These are phyloP conservation scores for Eupeodes latifasciatus DNA, from an alignment of 2,888 invertebrate species.

Conservation along the genomic window DNA sequence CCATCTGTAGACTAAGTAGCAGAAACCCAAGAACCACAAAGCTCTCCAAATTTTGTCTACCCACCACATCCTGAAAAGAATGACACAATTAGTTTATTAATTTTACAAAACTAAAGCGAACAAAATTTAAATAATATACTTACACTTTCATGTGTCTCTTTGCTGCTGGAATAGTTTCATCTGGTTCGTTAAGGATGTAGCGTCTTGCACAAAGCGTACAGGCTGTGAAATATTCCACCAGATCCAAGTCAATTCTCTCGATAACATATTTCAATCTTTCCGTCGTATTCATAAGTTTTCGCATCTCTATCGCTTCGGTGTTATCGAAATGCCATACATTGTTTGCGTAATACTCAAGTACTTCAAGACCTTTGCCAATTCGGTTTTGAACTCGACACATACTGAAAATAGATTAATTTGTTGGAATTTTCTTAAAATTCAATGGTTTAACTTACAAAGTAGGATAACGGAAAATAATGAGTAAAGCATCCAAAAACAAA, in stretches of 20 bases:
- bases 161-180: slow-evolving; percentile 92
- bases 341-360: slow-evolving; percentile 96
- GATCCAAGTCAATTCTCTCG: slow-evolving; percentile 88
- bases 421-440: not conserved
- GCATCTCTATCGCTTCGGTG: slow-evolving; percentile 86
- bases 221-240: slow-evolving; percentile 92
- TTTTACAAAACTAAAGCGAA: not conserved
- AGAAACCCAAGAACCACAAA: slow-evolving; percentile 87
- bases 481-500: slow-evolving; percentile 91
- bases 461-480: slow-evolving; percentile 92
- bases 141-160: slow-evolving; percentile 92
- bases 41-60: slow-evolving; percentile 90
- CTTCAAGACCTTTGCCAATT: slow-evolving; percentile 93
- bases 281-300: slow-evolving; percentile 87
- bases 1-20: slow-evolving; percentile 84
- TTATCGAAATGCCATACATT: slow-evolving; percentile 96
- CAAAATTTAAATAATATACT: slow-evolving; percentile 80
- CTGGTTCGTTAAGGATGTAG: slow-evolving; percentile 92
- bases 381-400: slow-evolving; percentile 92
- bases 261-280: slow-evolving; percentile 89
- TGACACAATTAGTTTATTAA: slow-evolving; percentile 48
- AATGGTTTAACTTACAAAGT: slow-evolving; percentile 89
- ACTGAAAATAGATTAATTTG: slow-evolving; percentile 83
- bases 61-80: slow-evolving; percentile 92
- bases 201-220: slow-evolving; percentile 92